Conservation (phyloP, 2,888 invertebrate genomes). For the Lasioglossum malachurum region DNA sequence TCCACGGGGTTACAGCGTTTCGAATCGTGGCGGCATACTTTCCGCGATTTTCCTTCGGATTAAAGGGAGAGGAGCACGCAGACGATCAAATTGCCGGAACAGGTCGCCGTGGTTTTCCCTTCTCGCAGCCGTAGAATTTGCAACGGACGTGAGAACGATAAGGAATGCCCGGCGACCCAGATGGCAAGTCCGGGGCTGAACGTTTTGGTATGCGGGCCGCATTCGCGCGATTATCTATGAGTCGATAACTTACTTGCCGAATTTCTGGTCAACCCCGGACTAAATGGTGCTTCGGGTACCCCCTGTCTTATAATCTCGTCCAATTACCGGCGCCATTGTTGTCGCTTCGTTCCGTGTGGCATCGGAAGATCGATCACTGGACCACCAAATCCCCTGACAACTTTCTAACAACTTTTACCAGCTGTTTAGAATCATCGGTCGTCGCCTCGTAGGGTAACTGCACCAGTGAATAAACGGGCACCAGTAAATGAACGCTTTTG, state of each 20-base stretch:
- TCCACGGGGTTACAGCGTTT: not conserved
- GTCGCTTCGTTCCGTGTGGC: not conserved
- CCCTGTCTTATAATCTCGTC: slow-evolving; percentile 49
- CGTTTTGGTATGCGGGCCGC: slow-evolving; percentile 66
- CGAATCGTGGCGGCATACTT: slow-evolving; percentile 9
- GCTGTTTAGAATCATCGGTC: not conserved
- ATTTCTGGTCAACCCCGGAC: slow-evolving; percentile 66
- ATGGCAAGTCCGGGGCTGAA: slow-evolving; percentile 43
- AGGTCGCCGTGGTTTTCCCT: slow-evolving; percentile 50
- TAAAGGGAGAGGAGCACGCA: not conserved
- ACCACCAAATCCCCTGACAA: not conserved
- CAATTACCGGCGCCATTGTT: slow-evolving; percentile 62
- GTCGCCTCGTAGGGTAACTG: not conserved
- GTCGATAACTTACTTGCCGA: slow-evolving; percentile 73
- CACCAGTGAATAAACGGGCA: too few species aligned
- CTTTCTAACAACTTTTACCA: not conserved
- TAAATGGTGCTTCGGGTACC: slow-evolving; percentile 41
- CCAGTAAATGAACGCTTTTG: too few species aligned
- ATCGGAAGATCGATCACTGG: slow-evolving; percentile 14
- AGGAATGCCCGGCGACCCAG: slow-evolving; percentile 66
- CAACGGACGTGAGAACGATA: slow-evolving; percentile 72
- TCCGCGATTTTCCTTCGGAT: slow-evolving; percentile 8
- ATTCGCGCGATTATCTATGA: slow-evolving; percentile 69
- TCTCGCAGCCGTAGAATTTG: slow-evolving; percentile 62
- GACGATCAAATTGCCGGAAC: slow-evolving; percentile 43